A percentile compares a stretch with the other conserved stretches of the same genome.
These are phyloP conservation scores for Timema podura DNA, from an alignment of 2,888 invertebrate species.

Conservation along the genomic window DNA sequence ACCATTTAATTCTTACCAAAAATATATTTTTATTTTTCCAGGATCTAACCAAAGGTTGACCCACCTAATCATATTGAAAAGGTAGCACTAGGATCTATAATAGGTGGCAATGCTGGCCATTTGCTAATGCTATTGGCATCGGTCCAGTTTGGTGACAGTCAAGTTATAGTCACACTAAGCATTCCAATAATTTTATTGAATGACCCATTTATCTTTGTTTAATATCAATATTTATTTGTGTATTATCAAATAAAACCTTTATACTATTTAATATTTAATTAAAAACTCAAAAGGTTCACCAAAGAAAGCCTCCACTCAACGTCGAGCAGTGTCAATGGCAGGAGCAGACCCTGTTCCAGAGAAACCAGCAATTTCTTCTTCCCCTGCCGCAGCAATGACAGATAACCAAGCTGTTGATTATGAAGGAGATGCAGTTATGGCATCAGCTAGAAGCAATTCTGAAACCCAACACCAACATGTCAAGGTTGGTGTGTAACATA, in stretches of 20 bases:
- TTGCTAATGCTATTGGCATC: no score
- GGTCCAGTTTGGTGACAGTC: no score
- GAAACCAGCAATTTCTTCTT: slow-evolving; percentile 8
- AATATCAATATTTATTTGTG: no score
- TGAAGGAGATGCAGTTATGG: slow-evolving; percentile 58
- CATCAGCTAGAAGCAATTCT: slow-evolving; percentile 49
- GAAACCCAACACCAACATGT: slow-evolving; percentile 39
- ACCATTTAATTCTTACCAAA: no score
- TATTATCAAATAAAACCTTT: background rate
- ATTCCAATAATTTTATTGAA: no score
- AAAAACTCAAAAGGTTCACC: slow-evolving; percentile 43
- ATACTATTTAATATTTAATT: background rate
- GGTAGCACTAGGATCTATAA: no score
- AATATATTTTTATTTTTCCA: no score
- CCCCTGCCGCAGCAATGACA: slow-evolving; percentile 29
- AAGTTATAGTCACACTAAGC: no score
- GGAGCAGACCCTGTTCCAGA: slow-evolving; percentile 39
- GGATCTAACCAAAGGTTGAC: no score
- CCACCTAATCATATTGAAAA: no score
- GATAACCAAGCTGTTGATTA: slow-evolving; percentile 55
- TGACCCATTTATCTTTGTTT: no score
- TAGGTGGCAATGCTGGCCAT: no score
- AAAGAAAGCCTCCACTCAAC: slow-evolving; percentile 42
- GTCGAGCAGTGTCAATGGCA: slow-evolving; percentile 49
- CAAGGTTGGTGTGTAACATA: background rate